Evolutionary conservation across 2,797 vertebrate species (phyloP), one percentile per base, ranked within the genome.

Genomic region (Mareca penelope): DNA sequence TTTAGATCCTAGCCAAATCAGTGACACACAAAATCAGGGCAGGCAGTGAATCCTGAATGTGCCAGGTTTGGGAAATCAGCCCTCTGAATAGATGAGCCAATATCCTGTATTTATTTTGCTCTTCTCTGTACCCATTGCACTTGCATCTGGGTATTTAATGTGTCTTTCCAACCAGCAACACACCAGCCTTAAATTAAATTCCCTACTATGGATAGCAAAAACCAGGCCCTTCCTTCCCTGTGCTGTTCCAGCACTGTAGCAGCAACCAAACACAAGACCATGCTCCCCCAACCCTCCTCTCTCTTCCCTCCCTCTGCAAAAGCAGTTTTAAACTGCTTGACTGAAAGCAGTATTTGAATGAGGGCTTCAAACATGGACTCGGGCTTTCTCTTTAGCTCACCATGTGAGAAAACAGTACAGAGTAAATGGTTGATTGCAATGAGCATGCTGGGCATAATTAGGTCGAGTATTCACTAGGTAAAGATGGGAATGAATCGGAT

Each of bases 1-100:
- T 78, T 97, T 96, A 95, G 85, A 94, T 96, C 93, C 95, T 86
- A 95, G 94, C 92, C 94, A 97, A 97, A 96, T 81, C 67, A 87
- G 91, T 95, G 86, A 96, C 89, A 97, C 91, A 94, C 93, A 97
- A 96, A 97, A 95, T 83, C 82, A 95, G 92, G 95, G 94, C 77
- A 94, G 84, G 79, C 80, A 37, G 82, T 86, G 93, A 96, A 94
- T 91, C 90, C 73, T 64, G 73, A 81, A 64, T 83, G 72, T 95
- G 95, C 94, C 94, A 95, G 92, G 65, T 95, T 96, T 95, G 88
- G 81, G 83, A 88, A 96, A 93, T 96, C 82, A 90, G 65, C 37
- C 17, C 93, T 97, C 85, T 76, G 70, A 91, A 86, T 68, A 71
- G 59, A 88, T 71, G 42, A 93, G 76, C 68, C 79, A 88, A 95